Conservation (phyloP, 2,888 invertebrate species). For the Scelioninae gen. 1 region DNA sequence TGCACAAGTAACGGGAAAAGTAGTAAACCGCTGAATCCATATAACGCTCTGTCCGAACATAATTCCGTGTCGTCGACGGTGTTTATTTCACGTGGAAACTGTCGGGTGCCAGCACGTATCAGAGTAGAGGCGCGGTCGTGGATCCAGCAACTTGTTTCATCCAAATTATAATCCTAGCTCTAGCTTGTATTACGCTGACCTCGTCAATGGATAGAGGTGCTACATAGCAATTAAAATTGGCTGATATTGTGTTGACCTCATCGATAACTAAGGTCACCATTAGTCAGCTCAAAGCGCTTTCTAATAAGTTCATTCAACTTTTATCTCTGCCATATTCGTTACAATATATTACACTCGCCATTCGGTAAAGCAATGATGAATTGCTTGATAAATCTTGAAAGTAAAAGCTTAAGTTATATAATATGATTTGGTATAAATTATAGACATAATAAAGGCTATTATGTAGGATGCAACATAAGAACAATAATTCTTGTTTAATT, state of each 20-base stretch:
- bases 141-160: slow-evolving; percentile 57
- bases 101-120: slow-evolving; percentile 71
- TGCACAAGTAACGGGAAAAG: slow-evolving; percentile 60
- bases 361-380: slow-evolving; percentile 25
- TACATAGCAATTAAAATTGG: slow-evolving; percentile 47
- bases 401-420: slow-evolving; percentile 10
- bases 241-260: slow-evolving; percentile 31
- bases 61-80: slow-evolving; percentile 62
- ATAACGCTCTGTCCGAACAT: slow-evolving; percentile 59
- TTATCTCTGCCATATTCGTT: neutral
- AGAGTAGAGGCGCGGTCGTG: slow-evolving; percentile 70
- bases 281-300: slow-evolving; percentile 28
- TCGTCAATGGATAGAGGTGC: slow-evolving; percentile 31
- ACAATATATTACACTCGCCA: slow-evolving; percentile 9
- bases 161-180: slow-evolving; percentile 73
- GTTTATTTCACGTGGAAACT: slow-evolving; percentile 61
- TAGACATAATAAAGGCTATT: neutral
- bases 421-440: slow-evolving; percentile 9
- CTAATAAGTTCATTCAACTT: slow-evolving; percentile 27
- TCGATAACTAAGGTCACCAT: slow-evolving; percentile 21
- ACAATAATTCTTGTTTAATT: no score
- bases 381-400: slow-evolving; percentile 35
- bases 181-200: slow-evolving; percentile 48
- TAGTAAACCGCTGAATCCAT: slow-evolving; percentile 66
- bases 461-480: no score